A percentile compares a stretch with the other conserved stretches of the same genome.
Evolutionary conservation across 2,797 vertebrate species (phyloP).

Genomic region (Betta splendens): DNA sequence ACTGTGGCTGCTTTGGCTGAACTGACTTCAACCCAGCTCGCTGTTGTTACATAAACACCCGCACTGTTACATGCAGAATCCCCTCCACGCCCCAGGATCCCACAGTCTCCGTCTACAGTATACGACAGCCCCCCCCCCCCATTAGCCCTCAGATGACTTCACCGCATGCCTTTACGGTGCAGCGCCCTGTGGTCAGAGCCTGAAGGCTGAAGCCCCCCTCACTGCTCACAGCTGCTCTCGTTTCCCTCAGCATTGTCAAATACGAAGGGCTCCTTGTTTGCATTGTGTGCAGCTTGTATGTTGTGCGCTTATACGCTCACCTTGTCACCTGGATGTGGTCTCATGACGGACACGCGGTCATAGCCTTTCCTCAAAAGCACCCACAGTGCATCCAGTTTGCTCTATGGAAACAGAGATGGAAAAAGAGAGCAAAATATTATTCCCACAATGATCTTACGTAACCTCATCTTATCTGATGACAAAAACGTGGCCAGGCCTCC

Average conservation of each 20-base stretch:
- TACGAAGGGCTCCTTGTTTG: slow-evolving; percentile 10
- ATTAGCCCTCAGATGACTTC: slow-evolving; percentile 71
- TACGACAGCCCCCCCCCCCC: too few species aligned
- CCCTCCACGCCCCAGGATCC: slow-evolving; percentile 19
- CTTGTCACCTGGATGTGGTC: slow-evolving; percentile 96
- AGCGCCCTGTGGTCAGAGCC: slow-evolving; percentile 35
- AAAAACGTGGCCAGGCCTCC: neutral
- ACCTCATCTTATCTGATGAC: neutral
- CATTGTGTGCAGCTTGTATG: slow-evolving; percentile 1
- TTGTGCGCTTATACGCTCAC: slow-evolving; percentile 84
- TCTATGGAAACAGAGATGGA: slow-evolving; percentile 75
- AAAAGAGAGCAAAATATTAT: slow-evolving; percentile 4
- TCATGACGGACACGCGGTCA: slow-evolving; percentile 96
- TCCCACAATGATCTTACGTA: slow-evolving; percentile 6
- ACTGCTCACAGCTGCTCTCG: slow-evolving; percentile 67
- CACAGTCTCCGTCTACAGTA: slow-evolving; percentile 23
- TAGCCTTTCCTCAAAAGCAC: slow-evolving; percentile 93
- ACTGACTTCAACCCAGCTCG: slow-evolving; percentile 6
- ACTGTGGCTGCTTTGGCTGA: slow-evolving; percentile 23
- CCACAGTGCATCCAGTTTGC: slow-evolving; percentile 95
- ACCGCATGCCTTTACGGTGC: slow-evolving; percentile 62
- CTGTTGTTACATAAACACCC: slow-evolving; percentile 32
- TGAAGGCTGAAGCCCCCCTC: slow-evolving; percentile 52
- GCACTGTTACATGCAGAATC: slow-evolving; percentile 27
- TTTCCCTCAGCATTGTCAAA: slow-evolving; percentile 45